Evolutionary conservation across 2,888 invertebrate genomes (phyloP).

Genomic region (Malachius bipustulatus): DNA sequence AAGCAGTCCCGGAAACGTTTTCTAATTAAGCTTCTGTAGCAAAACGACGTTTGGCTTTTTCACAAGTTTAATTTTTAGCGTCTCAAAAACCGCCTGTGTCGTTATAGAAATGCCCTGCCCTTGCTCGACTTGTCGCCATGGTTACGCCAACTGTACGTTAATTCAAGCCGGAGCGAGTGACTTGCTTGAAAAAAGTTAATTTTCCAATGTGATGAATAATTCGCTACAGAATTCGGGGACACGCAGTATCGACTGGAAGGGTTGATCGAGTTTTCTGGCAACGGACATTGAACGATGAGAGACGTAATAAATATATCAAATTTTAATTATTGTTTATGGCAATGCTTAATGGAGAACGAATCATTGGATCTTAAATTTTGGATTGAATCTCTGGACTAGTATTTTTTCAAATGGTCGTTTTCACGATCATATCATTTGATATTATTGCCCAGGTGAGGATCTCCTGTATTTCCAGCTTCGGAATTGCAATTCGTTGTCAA

Average conservation of each 20-base stretch:
- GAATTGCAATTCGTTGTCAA: too few species aligned
- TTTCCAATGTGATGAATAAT: conserved; percentile 36
- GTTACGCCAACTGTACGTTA: conserved; percentile 23
- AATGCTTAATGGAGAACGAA: too few species aligned
- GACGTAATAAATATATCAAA: too few species aligned
- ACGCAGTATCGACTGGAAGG: conserved; percentile 28
- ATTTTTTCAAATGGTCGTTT: too few species aligned
- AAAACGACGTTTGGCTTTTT: conserved; percentile 38
- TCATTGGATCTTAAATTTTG: too few species aligned
- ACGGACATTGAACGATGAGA: too few species aligned
- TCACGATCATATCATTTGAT: too few species aligned
- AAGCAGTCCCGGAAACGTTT: conserved; percentile 37
- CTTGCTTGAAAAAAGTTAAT: conserved; percentile 32
- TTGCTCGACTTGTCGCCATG: conserved; percentile 24
- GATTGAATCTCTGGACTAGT: too few species aligned
- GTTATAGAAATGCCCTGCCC: conserved; percentile 23
- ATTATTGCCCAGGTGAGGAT: too few species aligned
- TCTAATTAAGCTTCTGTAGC: conserved; percentile 42
- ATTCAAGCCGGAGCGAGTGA: conserved; percentile 25
- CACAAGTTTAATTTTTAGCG: conserved; percentile 37
- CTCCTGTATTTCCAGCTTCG: too few species aligned
- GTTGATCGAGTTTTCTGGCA: too few species aligned
- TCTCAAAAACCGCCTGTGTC: conserved; percentile 26
- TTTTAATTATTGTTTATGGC: too few species aligned
- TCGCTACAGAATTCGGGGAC: conserved; percentile 26